phyloP scores from a whole-genome alignment of 2,888 invertebrate species.

The Muscina levida region DNA sequence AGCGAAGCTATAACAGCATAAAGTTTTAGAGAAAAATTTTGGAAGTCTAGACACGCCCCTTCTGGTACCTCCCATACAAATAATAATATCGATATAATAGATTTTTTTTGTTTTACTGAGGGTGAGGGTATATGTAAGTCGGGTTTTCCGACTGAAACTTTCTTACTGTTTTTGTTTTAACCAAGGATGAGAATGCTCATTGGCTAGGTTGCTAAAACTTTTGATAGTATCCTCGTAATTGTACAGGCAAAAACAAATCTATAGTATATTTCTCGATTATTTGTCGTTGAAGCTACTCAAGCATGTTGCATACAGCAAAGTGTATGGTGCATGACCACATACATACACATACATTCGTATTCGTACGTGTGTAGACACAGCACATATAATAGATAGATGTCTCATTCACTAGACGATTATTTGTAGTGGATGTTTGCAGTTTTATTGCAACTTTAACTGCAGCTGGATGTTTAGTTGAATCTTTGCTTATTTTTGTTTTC shows the following conservation, averaged over 20 bases:
- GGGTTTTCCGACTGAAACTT: too few species aligned
- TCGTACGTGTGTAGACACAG: neutral
- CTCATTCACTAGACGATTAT: neutral
- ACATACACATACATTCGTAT: neutral
- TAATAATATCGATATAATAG: too few species aligned
- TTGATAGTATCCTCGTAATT: neutral
- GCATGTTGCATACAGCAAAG: conserved; percentile 23
- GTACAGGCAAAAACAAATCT: too few species aligned
- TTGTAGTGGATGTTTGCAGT: conserved; percentile 10
- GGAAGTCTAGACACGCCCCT: too few species aligned
- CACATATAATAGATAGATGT: neutral
- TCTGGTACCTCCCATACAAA: too few species aligned
- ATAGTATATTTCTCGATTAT: conserved; percentile 10
- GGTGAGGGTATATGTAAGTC: too few species aligned
- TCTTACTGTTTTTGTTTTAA: too few species aligned
- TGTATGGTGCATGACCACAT: neutral
- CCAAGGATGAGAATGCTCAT: too few species aligned
- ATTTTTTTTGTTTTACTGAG: too few species aligned
- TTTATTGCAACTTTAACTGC: conserved; percentile 7
- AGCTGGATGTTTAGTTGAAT: neutral
- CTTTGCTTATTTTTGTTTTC: neutral
- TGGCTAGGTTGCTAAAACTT: too few species aligned
- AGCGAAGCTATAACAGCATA: too few species aligned
- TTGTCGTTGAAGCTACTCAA: conserved; percentile 10
- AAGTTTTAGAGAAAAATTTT: too few species aligned